Conservation (phyloP, 2,888 invertebrate genomes). For the Epiblema foenella region DNA sequence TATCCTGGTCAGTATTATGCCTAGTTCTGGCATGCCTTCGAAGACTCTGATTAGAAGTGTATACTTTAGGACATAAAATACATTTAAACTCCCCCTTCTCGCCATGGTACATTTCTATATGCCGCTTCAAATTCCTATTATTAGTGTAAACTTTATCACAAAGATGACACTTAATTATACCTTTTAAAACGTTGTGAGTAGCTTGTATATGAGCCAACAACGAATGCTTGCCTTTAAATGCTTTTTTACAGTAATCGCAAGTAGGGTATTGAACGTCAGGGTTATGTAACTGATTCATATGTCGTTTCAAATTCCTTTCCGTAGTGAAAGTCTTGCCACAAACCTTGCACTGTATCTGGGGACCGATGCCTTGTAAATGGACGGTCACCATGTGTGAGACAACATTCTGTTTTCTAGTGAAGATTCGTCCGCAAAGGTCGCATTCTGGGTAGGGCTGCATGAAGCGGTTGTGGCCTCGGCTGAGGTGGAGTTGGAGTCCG, state of each 20-base stretch:
- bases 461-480: slow-evolving; percentile 66
- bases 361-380: slow-evolving; percentile 62
- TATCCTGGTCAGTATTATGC: slow-evolving; percentile 56
- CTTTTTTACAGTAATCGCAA: slow-evolving; percentile 65
- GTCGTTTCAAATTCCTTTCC: slow-evolving; percentile 66
- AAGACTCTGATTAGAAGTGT: slow-evolving; percentile 70
- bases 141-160: slow-evolving; percentile 69
- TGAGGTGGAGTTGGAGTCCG: slow-evolving; percentile 63
- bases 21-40: slow-evolving; percentile 59
- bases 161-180: slow-evolving; percentile 57
- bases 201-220: slow-evolving; percentile 66
- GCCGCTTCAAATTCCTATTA: slow-evolving; percentile 66
- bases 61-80: slow-evolving; percentile 68
- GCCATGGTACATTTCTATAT: slow-evolving; percentile 67
- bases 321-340: slow-evolving; percentile 69
- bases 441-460: slow-evolving; percentile 69
- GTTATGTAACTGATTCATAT: slow-evolving; percentile 67
- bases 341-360: slow-evolving; percentile 58
- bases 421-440: slow-evolving; percentile 70
- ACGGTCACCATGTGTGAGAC: slow-evolving; percentile 72
- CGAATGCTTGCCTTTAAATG: slow-evolving; percentile 64
- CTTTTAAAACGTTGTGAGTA: slow-evolving; percentile 54
- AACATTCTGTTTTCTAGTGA: slow-evolving; percentile 73
- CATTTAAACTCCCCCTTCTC: slow-evolving; percentile 65
- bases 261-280: slow-evolving; percentile 62